Conservation (phyloP, 2,113 vertebrate species). For the Centropus unirufus region DNA sequence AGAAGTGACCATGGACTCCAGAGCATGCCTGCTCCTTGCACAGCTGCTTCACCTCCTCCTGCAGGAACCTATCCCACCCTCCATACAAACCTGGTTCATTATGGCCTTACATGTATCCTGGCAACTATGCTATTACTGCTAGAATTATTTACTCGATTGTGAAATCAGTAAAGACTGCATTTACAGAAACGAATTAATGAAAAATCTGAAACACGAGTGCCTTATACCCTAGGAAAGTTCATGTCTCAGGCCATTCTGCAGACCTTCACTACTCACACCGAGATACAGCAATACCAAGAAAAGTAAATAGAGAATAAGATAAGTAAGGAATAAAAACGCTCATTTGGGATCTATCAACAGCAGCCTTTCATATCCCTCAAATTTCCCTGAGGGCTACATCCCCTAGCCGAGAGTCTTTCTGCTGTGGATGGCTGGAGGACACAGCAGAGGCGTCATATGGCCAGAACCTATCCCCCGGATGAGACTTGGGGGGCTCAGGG, state of each 20-base stretch:
- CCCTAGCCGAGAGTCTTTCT: neutral
- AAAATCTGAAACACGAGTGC: neutral
- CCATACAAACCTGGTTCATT: neutral
- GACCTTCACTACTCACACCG: neutral
- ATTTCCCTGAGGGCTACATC: neutral
- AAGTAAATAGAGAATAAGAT: neutral
- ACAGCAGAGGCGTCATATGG: fast-evolving
- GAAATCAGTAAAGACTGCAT: neutral
- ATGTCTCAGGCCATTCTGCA: neutral
- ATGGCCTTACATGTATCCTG: neutral
- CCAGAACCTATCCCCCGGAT: neutral
- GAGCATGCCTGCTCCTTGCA: fast-evolving
- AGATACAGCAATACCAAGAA: neutral
- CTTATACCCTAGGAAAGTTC: constrained; percentile 5
- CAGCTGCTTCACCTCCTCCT: neutral
- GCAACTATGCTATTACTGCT: neutral
- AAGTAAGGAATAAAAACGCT: neutral
- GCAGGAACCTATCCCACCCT: neutral
- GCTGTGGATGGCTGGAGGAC: neutral
- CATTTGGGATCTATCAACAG: neutral
- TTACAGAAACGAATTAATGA: neutral
- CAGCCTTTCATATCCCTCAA: neutral
- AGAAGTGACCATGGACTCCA: neutral
- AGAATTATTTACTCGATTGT: neutral
- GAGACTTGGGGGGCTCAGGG: fast-evolving